Conservation (phyloP, 1,140 invertebrate species). For the Galleria mellonella region DNA sequence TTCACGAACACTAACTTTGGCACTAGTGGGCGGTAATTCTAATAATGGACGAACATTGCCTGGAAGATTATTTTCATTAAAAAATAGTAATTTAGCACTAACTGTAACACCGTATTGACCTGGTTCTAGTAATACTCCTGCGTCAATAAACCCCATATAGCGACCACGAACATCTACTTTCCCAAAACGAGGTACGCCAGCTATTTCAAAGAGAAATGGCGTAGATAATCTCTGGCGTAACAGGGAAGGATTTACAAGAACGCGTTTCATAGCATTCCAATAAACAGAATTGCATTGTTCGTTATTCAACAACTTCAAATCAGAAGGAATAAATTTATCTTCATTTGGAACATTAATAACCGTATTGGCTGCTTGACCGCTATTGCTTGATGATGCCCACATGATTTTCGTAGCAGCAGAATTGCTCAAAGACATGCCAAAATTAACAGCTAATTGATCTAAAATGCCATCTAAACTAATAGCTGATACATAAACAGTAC, state of each 20-base stretch:
- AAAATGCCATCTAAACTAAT: constrained; percentile 36
- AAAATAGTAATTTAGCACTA: constrained; percentile 40
- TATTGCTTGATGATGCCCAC: constrained; percentile 42
- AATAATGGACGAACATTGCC: constrained; percentile 32
- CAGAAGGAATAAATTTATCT: constrained; percentile 40
- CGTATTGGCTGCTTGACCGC: constrained; percentile 35
- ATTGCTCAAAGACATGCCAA: constrained; percentile 47
- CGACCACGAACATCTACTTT: constrained; percentile 52
- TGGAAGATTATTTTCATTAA: constrained; percentile 36
- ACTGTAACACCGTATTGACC: constrained; percentile 40
- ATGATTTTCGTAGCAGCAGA: constrained; percentile 33
- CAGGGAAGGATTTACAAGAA: constrained; percentile 33
- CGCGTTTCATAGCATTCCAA: constrained; percentile 56
- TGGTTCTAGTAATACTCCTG: constrained; percentile 42
- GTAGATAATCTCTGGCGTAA: constrained; percentile 29
- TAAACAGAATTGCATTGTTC: constrained; percentile 37
- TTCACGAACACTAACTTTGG: constrained; percentile 40
- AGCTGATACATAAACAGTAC: constrained; percentile 42
- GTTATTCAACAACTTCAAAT: constrained; percentile 22
- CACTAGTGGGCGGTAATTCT: constrained; percentile 48
- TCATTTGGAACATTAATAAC: constrained; percentile 30
- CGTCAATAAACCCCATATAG: constrained; percentile 52
- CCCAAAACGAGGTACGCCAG: constrained; percentile 46
- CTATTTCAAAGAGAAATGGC: constrained; percentile 48
- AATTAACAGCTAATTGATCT: constrained; percentile 31